Conservation (phyloP, 2,888 invertebrate species). For the Lamellibrachia columna region DNA sequence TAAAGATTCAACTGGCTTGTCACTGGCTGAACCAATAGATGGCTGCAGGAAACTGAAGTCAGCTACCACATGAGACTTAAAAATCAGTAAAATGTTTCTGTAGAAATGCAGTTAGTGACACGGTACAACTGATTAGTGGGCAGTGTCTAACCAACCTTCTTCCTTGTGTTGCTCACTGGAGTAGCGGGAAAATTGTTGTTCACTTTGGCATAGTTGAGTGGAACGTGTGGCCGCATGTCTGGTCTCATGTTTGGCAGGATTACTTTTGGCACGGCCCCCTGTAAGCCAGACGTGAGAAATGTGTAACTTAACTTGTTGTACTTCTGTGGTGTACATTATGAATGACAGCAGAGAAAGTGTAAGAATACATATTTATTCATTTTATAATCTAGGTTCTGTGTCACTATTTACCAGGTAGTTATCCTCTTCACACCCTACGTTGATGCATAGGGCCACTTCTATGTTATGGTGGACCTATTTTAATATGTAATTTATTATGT, state of each 20-base stretch:
- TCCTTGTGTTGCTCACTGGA: not conserved
- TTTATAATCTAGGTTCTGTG: not conserved
- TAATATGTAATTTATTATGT: not conserved
- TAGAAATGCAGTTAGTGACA: not conserved
- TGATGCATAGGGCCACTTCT: no score
- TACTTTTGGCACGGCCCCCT: constrained; percentile 51
- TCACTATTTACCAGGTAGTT: not conserved
- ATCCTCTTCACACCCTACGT: no score
- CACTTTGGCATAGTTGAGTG: constrained; percentile 37
- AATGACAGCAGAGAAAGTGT: not conserved
- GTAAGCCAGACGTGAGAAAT: constrained; percentile 22
- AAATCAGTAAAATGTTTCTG: not conserved
- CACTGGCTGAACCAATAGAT: no score
- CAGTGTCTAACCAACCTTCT: not conserved
- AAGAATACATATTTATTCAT: not conserved
- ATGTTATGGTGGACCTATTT: not conserved
- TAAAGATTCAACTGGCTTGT: no score
- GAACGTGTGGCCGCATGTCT: constrained; percentile 41
- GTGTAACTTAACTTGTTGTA: not conserved
- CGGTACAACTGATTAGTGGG: no score
- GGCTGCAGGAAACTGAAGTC: no score
- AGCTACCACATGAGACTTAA: not conserved
- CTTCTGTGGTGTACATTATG: not conserved
- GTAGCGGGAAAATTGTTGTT: not conserved
- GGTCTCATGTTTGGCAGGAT: constrained; percentile 46